A percentile compares a stretch with the other conserved stretches of the same genome.
Evolutionary conservation across 2,888 invertebrate species (phyloP).

Genomic region (Euzophera pinguis): DNA sequence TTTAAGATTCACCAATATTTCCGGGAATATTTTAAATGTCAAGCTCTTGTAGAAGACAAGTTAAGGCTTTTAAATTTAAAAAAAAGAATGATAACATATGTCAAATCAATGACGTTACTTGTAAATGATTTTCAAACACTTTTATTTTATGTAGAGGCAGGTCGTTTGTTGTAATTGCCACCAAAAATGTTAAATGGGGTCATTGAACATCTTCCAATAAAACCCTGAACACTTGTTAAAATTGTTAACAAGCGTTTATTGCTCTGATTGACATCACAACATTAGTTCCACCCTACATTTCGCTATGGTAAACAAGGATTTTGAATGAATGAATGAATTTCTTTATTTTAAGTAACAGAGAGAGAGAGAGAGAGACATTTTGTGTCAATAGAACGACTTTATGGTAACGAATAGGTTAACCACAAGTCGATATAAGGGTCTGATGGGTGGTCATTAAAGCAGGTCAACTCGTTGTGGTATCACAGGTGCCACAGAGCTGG

Average conservation of each 20-base stretch:
- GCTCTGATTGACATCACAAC: conserved; percentile 12
- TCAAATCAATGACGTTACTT: too few relatives aligned
- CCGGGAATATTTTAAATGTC: too few relatives aligned
- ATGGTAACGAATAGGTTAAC: conserved; percentile 45
- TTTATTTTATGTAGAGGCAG: too few relatives aligned
- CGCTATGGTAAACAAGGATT: conserved; percentile 19
- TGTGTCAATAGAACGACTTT: conserved; percentile 26
- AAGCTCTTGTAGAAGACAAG: too few relatives aligned
- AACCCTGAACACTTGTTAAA: neutral
- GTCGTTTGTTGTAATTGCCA: too few relatives aligned
- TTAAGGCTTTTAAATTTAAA: too few relatives aligned
- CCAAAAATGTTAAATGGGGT: too few relatives aligned
- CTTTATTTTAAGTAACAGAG: too few relatives aligned
- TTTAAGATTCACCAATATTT: too few relatives aligned
- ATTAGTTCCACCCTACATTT: conserved; percentile 22
- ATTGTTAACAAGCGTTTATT: neutral
- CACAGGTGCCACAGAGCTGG: conserved; percentile 54
- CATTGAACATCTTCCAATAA: neutral
- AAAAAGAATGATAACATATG: too few relatives aligned
- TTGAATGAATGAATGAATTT: conserved; percentile 2
- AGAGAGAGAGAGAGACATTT: too few relatives aligned
- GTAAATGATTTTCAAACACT: too few relatives aligned
- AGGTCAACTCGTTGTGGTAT: conserved; percentile 34
- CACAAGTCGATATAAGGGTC: conserved; percentile 25
- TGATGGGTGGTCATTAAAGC: conserved; percentile 42